Evolutionary conservation across 2,888 invertebrate genomes (phyloP), one percentile per base, ranked within the genome.

Genomic region (Chromoteleia sp.): DNA sequence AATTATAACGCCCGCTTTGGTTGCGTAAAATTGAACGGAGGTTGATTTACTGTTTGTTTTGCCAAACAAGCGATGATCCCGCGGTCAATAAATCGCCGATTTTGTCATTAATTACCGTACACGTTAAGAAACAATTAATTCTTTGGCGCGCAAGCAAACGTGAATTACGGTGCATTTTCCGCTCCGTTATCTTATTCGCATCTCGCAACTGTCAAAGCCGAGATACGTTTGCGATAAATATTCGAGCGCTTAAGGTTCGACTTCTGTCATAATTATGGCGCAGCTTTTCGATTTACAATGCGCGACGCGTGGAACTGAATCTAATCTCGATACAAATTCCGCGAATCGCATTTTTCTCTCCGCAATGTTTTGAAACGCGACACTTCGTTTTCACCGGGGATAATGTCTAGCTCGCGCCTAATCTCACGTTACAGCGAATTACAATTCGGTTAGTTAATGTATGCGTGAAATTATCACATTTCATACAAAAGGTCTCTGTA

Each of bases 371-470:
- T 56, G 56, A 56, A 74, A 74, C 29, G 48, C 25, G 41, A 74
- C 8, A 45, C 45, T 4, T 33, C 33, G 7, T 8, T 58, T 70
- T 58, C 59, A 15, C 17, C n/a, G 21, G 19, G 58, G 17, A 48
- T 59, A 17, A 1, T 39, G 36, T 15, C 54, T 21, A 29, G 4
- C 8, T 65, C 30, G 41, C 43, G 21, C 7, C 63, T 56, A 39
- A 65, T 74, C 63, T 74, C 56, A 30, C 17, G 25, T 74, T 74
- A 65, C 65, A 54, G 50, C 19, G 65, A 58, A 50, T 67, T 58
- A 48, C 75, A 39, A 65, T 75, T 65, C 56, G 59, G 63, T 21
- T n/a, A 15, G 61, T 25, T 73, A 48, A 59, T 59, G 36, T 48
- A 50, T 63, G 50, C 41, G 10, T 29, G 30, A 56, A 63, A 56